Evolutionary conservation across 2,888 invertebrate species (phyloP).

Genomic region (Caenorhabditis macrosperma): DNA sequence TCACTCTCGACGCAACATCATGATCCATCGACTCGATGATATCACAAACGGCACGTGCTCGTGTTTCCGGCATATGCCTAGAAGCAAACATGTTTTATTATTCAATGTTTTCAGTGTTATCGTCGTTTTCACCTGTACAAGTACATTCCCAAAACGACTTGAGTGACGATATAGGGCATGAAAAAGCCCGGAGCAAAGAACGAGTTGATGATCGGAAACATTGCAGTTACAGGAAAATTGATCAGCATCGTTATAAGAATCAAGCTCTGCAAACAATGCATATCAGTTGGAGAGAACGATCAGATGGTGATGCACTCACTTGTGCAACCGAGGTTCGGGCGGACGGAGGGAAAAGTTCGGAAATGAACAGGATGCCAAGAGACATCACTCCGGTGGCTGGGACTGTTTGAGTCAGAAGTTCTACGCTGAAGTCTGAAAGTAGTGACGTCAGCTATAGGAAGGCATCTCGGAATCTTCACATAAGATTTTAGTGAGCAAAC

Average conservation of each 20-base stretch:
- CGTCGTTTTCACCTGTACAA: slow-evolving; percentile 20
- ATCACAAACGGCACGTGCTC: slow-evolving; percentile 56
- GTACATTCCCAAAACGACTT: slow-evolving; percentile 31
- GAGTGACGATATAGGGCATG: slow-evolving; percentile 36
- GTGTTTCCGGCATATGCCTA: slow-evolving; percentile 64
- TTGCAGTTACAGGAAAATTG: slow-evolving; percentile 26
- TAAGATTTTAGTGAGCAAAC: slow-evolving; percentile 6
- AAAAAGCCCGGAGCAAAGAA: slow-evolving; percentile 60
- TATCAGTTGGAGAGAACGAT: neutral
- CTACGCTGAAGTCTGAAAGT: slow-evolving; percentile 47
- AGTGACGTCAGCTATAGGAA: neutral
- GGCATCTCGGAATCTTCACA: slow-evolving; percentile 12
- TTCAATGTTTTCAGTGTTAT: neutral
- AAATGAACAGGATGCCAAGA: slow-evolving; percentile 45
- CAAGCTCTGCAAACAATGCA: slow-evolving; percentile 34
- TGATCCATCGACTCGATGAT: slow-evolving; percentile 61
- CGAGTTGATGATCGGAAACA: slow-evolving; percentile 57
- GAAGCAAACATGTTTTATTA: slow-evolving; percentile 6
- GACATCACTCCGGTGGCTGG: slow-evolving; percentile 51
- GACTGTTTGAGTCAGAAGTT: slow-evolving; percentile 37
- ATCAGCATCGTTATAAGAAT: slow-evolving; percentile 33
- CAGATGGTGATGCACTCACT: slow-evolving; percentile 26
- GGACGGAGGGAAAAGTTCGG: slow-evolving; percentile 62
- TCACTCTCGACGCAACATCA: slow-evolving; percentile 62
- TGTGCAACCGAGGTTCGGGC: slow-evolving; percentile 62